Evolutionary conservation across 2,113 vertebrate genomes (phyloP).

Genomic region (Tapirus terrestris): DNA sequence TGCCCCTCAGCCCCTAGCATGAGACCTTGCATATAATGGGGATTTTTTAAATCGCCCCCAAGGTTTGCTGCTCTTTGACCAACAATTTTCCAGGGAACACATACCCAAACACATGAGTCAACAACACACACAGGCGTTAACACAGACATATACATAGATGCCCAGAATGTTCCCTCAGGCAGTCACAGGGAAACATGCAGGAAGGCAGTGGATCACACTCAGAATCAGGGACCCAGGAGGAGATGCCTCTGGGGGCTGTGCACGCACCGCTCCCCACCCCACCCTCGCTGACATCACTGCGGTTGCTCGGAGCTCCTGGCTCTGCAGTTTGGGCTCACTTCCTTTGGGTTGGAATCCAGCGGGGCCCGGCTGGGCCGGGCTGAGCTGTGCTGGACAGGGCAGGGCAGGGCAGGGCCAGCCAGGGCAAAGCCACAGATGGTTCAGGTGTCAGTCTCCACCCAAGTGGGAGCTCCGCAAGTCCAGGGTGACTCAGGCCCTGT

Average conservation of each 20-base stretch:
- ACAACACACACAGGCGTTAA: background rate
- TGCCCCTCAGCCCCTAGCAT: background rate
- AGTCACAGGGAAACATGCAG: background rate
- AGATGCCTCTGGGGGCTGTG: background rate
- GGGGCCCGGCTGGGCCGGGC: background rate
- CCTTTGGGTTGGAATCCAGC: background rate
- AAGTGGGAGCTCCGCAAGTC: background rate
- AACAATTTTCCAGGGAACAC: background rate
- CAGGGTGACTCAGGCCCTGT: conserved; percentile 52
- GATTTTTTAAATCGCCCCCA: background rate
- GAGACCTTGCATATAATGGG: background rate
- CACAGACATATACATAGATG: background rate
- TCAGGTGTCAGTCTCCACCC: conserved; percentile 50
- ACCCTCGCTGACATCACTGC: background rate
- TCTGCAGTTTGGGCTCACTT: background rate
- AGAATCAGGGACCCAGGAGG: background rate
- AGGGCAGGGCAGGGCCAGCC: background rate
- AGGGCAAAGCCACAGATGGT: conserved; percentile 40
- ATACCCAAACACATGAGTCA: background rate
- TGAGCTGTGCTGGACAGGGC: conserved; percentile 13
- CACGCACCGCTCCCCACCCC: rapidly evolving
- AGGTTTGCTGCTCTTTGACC: background rate
- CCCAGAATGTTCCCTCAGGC: background rate
- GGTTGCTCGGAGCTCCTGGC: background rate
- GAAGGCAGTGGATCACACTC: rapidly evolving